phyloP scores from a whole-genome alignment of 2,113 vertebrate species.

The Myodes glareolus region DNA sequence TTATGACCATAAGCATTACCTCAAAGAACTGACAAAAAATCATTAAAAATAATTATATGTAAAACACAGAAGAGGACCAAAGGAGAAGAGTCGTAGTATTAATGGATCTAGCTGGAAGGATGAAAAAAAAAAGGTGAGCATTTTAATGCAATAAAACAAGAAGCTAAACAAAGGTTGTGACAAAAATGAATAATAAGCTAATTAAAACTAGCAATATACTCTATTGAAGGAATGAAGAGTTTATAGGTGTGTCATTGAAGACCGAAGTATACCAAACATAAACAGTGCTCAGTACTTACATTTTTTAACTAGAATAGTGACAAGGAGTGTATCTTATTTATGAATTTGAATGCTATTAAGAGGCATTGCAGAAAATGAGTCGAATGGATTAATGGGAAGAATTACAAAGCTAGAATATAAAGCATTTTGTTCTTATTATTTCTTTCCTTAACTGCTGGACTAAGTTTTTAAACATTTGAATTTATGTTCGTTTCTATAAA shows the following conservation, averaged over 20 bases:
- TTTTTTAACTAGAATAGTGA: not conserved
- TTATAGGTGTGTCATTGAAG: not conserved
- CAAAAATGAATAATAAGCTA: no score
- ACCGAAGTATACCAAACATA: not conserved
- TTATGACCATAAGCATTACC: not conserved
- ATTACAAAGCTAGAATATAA: not conserved
- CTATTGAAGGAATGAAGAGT: not conserved
- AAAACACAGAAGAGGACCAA: not conserved
- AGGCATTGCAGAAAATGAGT: not conserved
- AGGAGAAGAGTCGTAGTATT: accelerated
- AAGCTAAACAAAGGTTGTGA: not conserved
- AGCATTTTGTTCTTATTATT: not conserved
- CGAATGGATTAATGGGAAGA: not conserved
- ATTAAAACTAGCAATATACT: not conserved
- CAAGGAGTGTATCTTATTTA: not conserved
- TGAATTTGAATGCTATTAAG: not conserved
- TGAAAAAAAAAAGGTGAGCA: not conserved
- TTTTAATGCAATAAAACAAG: not conserved
- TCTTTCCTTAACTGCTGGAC: not conserved
- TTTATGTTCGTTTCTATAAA: not conserved
- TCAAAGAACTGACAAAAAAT: not conserved
- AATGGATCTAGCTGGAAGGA: not conserved
- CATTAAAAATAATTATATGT: not conserved
- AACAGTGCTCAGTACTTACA: not conserved
- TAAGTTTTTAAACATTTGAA: not conserved